Percentiles rank a stretch among this genome's conserved stretches.
Evolutionary conservation across 1,140 invertebrate species (phyloP).

Genomic region (Aphelinus atriplicis): DNA sequence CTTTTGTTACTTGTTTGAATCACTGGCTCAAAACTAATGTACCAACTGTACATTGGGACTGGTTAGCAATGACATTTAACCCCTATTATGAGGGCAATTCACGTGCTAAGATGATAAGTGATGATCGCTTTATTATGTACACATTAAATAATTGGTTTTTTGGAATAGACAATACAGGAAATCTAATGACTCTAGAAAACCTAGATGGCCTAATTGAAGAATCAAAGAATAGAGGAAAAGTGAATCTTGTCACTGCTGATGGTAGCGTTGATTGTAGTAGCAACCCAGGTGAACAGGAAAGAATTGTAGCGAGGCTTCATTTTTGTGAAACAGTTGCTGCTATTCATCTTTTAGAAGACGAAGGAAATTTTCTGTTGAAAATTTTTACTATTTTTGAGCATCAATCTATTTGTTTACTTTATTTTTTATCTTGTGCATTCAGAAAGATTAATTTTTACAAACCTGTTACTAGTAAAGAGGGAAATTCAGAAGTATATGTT

Average conservation of each 20-base stretch:
- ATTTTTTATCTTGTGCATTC: slow-evolving; percentile 82
- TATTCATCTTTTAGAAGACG: slow-evolving; percentile 74
- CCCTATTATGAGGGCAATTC: slow-evolving; percentile 91
- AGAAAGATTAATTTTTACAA: slow-evolving; percentile 81
- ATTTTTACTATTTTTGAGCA: slow-evolving; percentile 92
- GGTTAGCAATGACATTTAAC: slow-evolving; percentile 88
- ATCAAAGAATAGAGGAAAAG: slow-evolving; percentile 55
- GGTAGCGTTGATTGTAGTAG: slow-evolving; percentile 90
- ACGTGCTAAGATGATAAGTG: slow-evolving; percentile 77
- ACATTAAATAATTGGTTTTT: slow-evolving; percentile 87
- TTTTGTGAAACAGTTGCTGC: slow-evolving; percentile 85
- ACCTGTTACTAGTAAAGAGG: slow-evolving; percentile 89
- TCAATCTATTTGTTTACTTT: slow-evolving; percentile 81
- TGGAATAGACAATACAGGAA: slow-evolving; percentile 84
- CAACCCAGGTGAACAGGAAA: slow-evolving; percentile 88
- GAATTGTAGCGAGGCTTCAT: slow-evolving; percentile 78
- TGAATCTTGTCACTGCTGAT: slow-evolving; percentile 87
- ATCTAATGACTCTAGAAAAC: slow-evolving; percentile 79
- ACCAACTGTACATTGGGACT: slow-evolving; percentile 76
- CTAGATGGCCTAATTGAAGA: slow-evolving; percentile 69
- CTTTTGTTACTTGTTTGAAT: slow-evolving; percentile 89
- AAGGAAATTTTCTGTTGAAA: slow-evolving; percentile 88
- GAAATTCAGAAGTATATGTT: slow-evolving; percentile 94
- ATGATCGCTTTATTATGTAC: slow-evolving; percentile 85
- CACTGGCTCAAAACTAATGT: slow-evolving; percentile 78